These are phyloP conservation scores for Hozukius guyotensis DNA, from an alignment of 2,797 vertebrate genomes.

Conservation along the genomic window DNA sequence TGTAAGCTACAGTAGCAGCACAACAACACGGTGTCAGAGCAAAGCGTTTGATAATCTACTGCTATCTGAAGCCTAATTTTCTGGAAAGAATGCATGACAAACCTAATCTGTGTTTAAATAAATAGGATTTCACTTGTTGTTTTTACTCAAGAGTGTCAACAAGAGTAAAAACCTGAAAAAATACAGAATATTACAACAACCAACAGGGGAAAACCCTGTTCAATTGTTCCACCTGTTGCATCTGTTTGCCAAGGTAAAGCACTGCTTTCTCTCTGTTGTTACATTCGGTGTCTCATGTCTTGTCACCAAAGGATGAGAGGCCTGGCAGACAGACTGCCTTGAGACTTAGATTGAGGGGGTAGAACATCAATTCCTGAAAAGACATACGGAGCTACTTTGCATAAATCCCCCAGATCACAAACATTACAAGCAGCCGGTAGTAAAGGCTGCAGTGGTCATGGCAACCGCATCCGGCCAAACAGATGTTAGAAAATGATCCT, in stretches of 20 bases:
- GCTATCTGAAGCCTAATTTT: conserved; percentile 26
- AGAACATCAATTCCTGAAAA: conserved; percentile 3
- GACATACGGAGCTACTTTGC: conserved; percentile 9
- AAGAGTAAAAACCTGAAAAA: background rate
- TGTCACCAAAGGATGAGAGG: conserved; percentile 14
- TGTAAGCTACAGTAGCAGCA: conserved; percentile 15
- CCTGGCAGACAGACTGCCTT: background rate
- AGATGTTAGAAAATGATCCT: background rate
- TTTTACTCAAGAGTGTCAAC: conserved; percentile 2
- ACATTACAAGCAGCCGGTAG: background rate
- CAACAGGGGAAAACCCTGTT: background rate
- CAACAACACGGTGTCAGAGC: conserved; percentile 27
- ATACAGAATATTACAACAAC: conserved; percentile 1
- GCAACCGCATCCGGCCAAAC: background rate
- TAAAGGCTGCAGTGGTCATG: conserved; percentile 5
- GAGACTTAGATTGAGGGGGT: background rate
- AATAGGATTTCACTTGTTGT: background rate
- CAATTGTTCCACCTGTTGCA: conserved; percentile 17
- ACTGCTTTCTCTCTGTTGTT: background rate
- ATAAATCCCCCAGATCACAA: conserved; percentile 33
- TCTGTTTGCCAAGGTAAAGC: conserved; percentile 9
- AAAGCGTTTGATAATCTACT: conserved; percentile 34
- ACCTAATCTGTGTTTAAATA: conserved; percentile 40
- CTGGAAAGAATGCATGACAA: conserved; percentile 7
- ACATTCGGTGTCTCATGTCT: background rate